Evolutionary conservation across 1,140 invertebrate genomes (phyloP), one percentile per base, ranked within the genome.

Genomic region (Solenopsis invicta): DNA sequence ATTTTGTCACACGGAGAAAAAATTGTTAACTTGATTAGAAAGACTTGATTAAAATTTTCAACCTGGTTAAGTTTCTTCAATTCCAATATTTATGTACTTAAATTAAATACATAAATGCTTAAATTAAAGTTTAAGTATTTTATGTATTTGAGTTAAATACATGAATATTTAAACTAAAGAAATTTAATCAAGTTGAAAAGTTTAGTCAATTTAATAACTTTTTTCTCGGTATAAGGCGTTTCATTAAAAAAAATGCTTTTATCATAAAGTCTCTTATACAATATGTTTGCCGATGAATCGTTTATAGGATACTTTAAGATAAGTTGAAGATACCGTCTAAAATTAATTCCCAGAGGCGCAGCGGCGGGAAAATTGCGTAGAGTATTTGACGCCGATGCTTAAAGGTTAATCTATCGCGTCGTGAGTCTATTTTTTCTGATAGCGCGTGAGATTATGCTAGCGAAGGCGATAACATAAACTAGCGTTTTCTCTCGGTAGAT

Each of bases 391-490:
- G 45, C 56, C 59, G 24, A 69, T n/a, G 62, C 64, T 71, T 71
- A 81, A 81, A 81, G 78, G 52, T 81, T 71, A 81, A 45, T 81
- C 78, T 21, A 45, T 81, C 37, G 61, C 37, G 61, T 80, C 29
- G 66, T 81, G 50, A 81, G 78, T 10, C 34, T 71, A 69, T 81
- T 71, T 81, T 75, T 81, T 71, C 66, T 48, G 78, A 81, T 81
- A 71, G 52, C 50, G 64, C 64, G 21, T 59, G 64, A 81, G 78
- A 81, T 81, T 81, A 81, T 24, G 21, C 8, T 34, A 81, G 78
- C 10, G 66, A 81, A 45, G 21, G 66, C 64, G 64, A 69, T 69
- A 78, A 52, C 13, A 16, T 13, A 21, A 81, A 59, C 48, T 54
- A 41, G 24, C 52, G 37, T 81, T 29, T 45, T 69, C 37, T 80